phyloP scores from a whole-genome alignment of 30 jellyfish, hydroid and myxozoan genomes.

The Pseudorhiza aurosa region DNA sequence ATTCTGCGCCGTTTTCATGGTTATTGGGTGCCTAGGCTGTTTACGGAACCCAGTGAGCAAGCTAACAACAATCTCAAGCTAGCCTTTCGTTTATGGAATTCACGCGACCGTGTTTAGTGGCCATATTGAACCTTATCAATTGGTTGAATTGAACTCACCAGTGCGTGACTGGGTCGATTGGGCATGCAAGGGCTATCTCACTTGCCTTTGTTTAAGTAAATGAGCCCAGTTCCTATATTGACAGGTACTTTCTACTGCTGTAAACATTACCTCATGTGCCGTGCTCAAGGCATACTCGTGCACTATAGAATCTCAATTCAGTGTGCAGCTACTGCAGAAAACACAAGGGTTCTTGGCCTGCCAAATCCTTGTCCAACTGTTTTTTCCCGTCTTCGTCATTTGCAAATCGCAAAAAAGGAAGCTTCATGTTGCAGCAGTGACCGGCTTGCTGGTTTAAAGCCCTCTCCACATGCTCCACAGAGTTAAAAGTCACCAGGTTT shows the following conservation, averaged over 20 bases:
- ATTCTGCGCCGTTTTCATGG: not conserved
- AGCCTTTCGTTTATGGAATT: constrained; percentile 30
- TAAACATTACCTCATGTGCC: constrained; percentile 85
- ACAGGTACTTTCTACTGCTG: constrained; percentile 51
- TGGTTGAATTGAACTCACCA: constrained; percentile 32
- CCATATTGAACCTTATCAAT: constrained; percentile 40
- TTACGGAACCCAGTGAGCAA: constrained; percentile 56
- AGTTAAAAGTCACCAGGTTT: constrained; percentile 64
- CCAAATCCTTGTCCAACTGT: not conserved
- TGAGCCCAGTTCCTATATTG: constrained; percentile 21
- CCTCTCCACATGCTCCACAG: constrained; percentile 71
- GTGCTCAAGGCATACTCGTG: constrained; percentile 60
- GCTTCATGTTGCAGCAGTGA: constrained; percentile 48
- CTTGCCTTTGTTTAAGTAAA: constrained; percentile 50
- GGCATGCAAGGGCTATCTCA: constrained; percentile 30
- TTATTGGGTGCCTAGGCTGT: constrained; percentile 27
- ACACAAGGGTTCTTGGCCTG: constrained; percentile 18
- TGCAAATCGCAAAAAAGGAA: constrained; percentile 15
- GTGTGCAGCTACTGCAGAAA: constrained; percentile 32
- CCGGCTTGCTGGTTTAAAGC: constrained; percentile 51
- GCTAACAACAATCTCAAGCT: constrained; percentile 6
- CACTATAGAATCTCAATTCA: constrained; percentile 4
- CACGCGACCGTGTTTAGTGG: constrained; percentile 48
- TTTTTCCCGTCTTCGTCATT: not conserved
- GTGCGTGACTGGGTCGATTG: constrained; percentile 54